Base-by-base conservation (phyloP, 1,140 invertebrate species). In the Hycleus phaleratus region DNA sequence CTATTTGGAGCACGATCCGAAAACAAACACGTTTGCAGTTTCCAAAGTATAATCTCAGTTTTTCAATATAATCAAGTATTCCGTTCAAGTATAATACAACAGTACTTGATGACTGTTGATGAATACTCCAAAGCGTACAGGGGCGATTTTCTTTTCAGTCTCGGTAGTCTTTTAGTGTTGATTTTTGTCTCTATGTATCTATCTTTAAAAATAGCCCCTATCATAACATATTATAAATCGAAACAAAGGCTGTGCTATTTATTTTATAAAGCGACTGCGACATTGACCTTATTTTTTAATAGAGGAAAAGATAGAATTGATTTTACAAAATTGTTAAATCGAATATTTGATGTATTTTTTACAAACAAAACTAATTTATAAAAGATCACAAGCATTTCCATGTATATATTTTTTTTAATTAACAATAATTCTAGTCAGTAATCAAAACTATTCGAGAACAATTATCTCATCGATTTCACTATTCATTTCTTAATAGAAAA, bases 21-120 rank as follows among this genome's bases (percentile, higher is more conserved):
- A 39, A 3, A 46, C 54, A 4, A 65, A 65, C 25, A 56, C 58
- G 9, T 59, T 58, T 44, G 60, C 40, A 1, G 46, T 54, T 24
- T 46, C 56, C n/a, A 52, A 50, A 38, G 49, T 50, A 10, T 58
- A 49, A 51, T 32, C 9, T 32, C 18, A 18, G 18, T 18, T 18
- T 18, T 18, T 18, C 18, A 18, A 1, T 18, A 18, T 1, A 18
- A 18, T 2, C 18, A 18, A 18, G 18, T 18, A 18, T 18, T 18
- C 18, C 18, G 18, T 18, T 18, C 18, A 18, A 18, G 18, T 12
- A 12, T 12, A 12, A 12, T 12, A 12, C 12, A 12, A 12, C 12
- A 12, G 12, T 18, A 18, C 18, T 18, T 18, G 18, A 18, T 18
- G 18, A 18, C 18, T 18, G 18, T 10, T 32, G 11, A 26, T 38